These are phyloP conservation scores for Odontothrips loti DNA, from an alignment of 2,888 invertebrate species.

Conservation along the genomic window DNA sequence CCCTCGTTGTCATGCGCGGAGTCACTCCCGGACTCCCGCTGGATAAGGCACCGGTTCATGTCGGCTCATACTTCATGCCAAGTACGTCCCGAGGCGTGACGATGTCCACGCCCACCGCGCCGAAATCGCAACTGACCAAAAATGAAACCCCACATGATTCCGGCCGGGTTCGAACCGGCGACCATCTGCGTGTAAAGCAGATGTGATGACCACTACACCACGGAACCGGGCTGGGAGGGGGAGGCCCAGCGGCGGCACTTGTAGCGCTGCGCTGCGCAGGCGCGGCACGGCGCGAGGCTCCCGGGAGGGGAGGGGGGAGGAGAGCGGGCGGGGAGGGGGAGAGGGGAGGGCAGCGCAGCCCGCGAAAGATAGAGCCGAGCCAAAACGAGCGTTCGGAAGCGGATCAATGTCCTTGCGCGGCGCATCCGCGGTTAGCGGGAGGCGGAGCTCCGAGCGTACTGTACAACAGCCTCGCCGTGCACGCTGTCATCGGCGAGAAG, in stretches of 20 bases:
- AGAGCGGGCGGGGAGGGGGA: background rate
- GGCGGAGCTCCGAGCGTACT: too few species aligned
- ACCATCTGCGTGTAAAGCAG: conserved; percentile 40
- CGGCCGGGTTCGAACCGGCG: conserved; percentile 39
- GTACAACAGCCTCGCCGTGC: too few species aligned
- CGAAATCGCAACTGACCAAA: background rate
- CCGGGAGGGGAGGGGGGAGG: background rate
- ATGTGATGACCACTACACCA: conserved; percentile 39
- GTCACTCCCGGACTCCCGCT: background rate
- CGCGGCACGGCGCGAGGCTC: background rate
- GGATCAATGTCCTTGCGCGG: too few species aligned
- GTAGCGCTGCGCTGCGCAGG: background rate
- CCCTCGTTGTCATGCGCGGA: background rate
- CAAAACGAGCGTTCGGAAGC: too few species aligned
- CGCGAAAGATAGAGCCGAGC: too few species aligned
- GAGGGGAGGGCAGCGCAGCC: too few species aligned
- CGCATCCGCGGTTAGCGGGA: too few species aligned
- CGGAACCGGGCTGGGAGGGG: conserved; percentile 34
- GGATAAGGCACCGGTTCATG: too few species aligned
- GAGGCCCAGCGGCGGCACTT: background rate
- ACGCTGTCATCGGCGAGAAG: too few species aligned
- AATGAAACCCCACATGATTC: background rate
- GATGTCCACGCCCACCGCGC: too few species aligned
- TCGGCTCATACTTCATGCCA: too few species aligned
- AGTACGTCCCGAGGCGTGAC: too few species aligned